A percentile compares a stretch with the other conserved stretches of the same genome.
phyloP scores from a whole-genome alignment of 53 echinoderm and acorn worm species.

The Patiria pectinifera region DNA sequence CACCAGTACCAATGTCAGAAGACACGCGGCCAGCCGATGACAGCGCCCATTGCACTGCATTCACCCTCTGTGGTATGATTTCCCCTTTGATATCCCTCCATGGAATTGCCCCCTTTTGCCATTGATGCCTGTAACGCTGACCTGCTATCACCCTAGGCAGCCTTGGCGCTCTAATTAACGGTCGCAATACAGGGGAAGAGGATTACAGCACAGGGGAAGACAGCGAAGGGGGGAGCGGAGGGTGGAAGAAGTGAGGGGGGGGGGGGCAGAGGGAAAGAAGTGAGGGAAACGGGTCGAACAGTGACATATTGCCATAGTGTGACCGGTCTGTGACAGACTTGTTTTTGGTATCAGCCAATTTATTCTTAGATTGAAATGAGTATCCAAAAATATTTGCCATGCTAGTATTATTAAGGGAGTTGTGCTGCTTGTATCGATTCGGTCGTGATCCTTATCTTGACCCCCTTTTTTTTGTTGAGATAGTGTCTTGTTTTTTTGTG shows the following conservation, averaged over 20 bases:
- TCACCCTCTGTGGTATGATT: not conserved
- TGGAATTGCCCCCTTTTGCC: not conserved
- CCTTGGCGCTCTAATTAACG: conserved; percentile 25
- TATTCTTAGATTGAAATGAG: not conserved
- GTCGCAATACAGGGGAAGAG: conserved; percentile 18
- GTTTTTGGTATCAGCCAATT: not conserved
- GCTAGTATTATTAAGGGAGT: not conserved
- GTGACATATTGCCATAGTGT: conserved; percentile 20
- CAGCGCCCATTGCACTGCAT: not conserved
- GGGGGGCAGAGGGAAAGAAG: not conserved
- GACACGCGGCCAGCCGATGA: conserved; percentile 26
- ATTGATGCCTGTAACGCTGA: not conserved
- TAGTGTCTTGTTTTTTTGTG: not conserved
- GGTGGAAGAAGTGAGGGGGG: too few species aligned
- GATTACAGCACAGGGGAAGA: conserved; percentile 29
- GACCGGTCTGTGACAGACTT: conserved; percentile 1
- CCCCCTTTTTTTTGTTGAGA: not conserved
- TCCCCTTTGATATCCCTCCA: not conserved
- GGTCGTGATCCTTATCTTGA: conserved; percentile 11
- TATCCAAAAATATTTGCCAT: not conserved
- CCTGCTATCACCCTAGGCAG: conserved; percentile 38
- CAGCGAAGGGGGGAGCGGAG: not conserved
- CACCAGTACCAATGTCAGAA: conserved; percentile 30
- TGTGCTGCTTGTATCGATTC: not conserved
- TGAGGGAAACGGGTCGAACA: not conserved